Evolutionary conservation across 2,888 invertebrate genomes (phyloP).

Genomic region (Acleris cristana): DNA sequence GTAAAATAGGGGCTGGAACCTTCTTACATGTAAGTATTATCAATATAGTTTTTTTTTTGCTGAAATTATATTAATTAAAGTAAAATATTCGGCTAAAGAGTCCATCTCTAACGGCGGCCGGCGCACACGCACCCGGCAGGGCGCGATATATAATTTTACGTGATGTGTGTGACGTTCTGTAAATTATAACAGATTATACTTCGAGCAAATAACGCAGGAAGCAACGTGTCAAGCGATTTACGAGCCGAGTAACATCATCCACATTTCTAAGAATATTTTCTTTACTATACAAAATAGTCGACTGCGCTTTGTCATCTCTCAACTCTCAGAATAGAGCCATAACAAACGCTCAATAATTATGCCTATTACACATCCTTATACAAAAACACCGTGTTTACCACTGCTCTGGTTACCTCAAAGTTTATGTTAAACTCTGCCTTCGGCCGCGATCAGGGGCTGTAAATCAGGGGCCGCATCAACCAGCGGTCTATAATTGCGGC

Average conservation of each 20-base stretch:
- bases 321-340: conserved; percentile 20
- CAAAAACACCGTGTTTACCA: conserved; percentile 46
- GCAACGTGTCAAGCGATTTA: conserved; percentile 17
- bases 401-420: conserved; percentile 55
- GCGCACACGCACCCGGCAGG: conserved; percentile 44
- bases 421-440: conserved; percentile 60
- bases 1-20: too few species aligned
- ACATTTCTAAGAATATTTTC: neutral
- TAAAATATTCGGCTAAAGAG: neutral
- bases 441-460: conserved; percentile 65
- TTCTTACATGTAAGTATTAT: too few species aligned
- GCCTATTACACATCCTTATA: conserved; percentile 25
- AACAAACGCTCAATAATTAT: conserved; percentile 34
- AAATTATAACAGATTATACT: conserved; percentile 49
- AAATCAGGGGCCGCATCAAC: conserved; percentile 66
- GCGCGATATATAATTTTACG: conserved; percentile 59
- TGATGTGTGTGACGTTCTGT: conserved; percentile 56
- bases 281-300: neutral
- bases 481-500: conserved; percentile 68
- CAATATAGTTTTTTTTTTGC: too few species aligned
- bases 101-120: conserved; percentile 19
- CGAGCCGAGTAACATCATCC: neutral
- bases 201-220: conserved; percentile 44
- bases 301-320: conserved; percentile 5
- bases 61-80: neutral